Evolutionary conservation across 2,888 invertebrate genomes (phyloP).

Genomic region (Nephrotoma guestfalica): DNA sequence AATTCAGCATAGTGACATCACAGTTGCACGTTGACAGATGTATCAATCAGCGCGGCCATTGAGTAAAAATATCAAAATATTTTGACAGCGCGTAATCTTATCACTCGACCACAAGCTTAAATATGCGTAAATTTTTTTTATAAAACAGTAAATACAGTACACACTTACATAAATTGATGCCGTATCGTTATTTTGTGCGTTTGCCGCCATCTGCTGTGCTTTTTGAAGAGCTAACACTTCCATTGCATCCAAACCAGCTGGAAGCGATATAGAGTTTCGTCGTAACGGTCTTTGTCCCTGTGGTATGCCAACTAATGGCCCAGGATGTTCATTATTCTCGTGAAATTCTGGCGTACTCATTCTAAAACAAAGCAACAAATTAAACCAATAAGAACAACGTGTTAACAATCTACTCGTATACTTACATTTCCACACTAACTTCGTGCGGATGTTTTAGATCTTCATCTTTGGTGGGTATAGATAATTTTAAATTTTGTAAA

Average conservation of each 20-base stretch:
- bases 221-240: slow-evolving; percentile 40
- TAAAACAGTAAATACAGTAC: background rate
- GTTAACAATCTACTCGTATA: background rate
- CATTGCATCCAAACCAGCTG: slow-evolving; percentile 49
- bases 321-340: slow-evolving; percentile 24
- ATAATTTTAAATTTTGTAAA: background rate
- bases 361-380: background rate
- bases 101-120: background rate
- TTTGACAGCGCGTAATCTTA: background rate
- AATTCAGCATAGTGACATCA: background rate
- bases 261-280: slow-evolving; percentile 61
- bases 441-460: background rate
- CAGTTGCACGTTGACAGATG: no score
- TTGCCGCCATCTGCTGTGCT: slow-evolving; percentile 23
- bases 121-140: background rate
- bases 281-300: slow-evolving; percentile 34
- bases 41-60: background rate
- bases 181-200: slow-evolving; percentile 16
- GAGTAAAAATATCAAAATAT: background rate
- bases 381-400: background rate
- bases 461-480: background rate
- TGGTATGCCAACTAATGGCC: slow-evolving; percentile 26
- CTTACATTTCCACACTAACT: slow-evolving; percentile 1
- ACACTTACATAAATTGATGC: slow-evolving; percentile 21
- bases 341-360: background rate